These are phyloP conservation scores for Drosophila pegasa DNA, from an alignment of 2,888 invertebrate species.

Conservation along the genomic window DNA sequence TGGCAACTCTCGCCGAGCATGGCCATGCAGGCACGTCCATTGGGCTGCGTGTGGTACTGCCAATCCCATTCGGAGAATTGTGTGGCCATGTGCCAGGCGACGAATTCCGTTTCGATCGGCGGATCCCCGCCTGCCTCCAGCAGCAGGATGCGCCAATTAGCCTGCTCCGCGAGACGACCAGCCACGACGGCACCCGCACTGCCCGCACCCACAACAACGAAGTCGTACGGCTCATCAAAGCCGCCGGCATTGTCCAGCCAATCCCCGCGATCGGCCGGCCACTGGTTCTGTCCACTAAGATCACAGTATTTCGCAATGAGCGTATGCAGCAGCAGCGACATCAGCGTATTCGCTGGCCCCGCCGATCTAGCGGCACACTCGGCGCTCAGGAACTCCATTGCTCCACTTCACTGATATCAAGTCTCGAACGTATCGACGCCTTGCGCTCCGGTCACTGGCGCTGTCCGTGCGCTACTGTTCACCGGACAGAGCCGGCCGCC, in stretches of 20 bases:
- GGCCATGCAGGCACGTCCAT: constrained; percentile 83
- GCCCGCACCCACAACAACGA: constrained; percentile 87
- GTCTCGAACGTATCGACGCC: not conserved
- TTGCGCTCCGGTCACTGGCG: constrained; percentile 22
- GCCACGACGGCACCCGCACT: constrained; percentile 88
- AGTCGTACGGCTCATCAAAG: constrained; percentile 85
- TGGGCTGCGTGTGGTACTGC: constrained; percentile 83
- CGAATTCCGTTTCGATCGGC: constrained; percentile 85
- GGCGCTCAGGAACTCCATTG: constrained; percentile 82
- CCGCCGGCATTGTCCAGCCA: constrained; percentile 55
- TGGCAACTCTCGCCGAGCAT: constrained; percentile 84
- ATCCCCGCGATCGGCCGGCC: constrained; percentile 86
- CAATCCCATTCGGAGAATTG: constrained; percentile 84
- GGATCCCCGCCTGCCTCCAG: constrained; percentile 92
- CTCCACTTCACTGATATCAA: too few relatives aligned
- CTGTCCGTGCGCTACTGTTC: constrained; percentile 59
- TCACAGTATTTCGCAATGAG: constrained; percentile 88
- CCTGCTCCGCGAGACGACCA: constrained; percentile 90
- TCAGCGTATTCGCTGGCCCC: constrained; percentile 85
- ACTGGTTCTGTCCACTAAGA: constrained; percentile 86
- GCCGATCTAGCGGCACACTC: constrained; percentile 83
- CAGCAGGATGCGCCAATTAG: constrained; percentile 90
- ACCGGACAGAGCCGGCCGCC: constrained; percentile 24
- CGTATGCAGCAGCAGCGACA: constrained; percentile 87
- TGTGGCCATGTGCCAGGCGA: constrained; percentile 83